Percentiles rank a stretch among this genome's conserved stretches.
Evolutionary conservation across 2,888 invertebrate species (phyloP).

Genomic region (Cosmorhoe ocellata): DNA sequence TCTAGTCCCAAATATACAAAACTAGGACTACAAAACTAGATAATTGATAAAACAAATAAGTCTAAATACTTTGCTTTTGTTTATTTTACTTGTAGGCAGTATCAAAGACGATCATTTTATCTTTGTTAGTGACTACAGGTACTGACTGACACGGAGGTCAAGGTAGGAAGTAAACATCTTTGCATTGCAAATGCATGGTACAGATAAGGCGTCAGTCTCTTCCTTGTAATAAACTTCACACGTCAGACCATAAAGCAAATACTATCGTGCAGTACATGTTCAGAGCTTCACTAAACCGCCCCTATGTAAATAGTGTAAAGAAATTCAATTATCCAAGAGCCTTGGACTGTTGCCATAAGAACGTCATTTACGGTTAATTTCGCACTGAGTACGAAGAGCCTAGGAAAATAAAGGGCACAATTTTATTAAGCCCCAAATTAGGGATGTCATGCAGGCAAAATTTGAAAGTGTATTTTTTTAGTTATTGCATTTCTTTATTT

Average conservation of each 20-base stretch:
- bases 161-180: neutral
- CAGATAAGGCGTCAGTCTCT: neutral
- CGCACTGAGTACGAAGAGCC: slow-evolving; percentile 28
- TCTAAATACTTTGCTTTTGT: too few relatives aligned
- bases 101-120: too few relatives aligned
- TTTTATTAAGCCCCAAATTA: slow-evolving; percentile 32
- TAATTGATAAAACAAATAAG: too few relatives aligned
- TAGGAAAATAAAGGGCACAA: slow-evolving; percentile 37
- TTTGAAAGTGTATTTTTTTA: neutral
- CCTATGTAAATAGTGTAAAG: slow-evolving; percentile 30
- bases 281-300: slow-evolving; percentile 14
- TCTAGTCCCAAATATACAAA: too few relatives aligned
- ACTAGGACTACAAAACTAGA: too few relatives aligned
- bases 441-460: slow-evolving; percentile 23
- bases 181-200: slow-evolving; percentile 4
- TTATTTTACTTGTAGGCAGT: too few relatives aligned
- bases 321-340: slow-evolving; percentile 39
- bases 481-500: neutral
- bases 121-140: too few relatives aligned
- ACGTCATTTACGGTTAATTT: slow-evolving; percentile 38
- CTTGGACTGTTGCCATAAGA: slow-evolving; percentile 21
- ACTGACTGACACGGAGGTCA: neutral
- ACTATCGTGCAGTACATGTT: neutral
- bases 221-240: slow-evolving; percentile 1
- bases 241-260: slow-evolving; percentile 7